A percentile compares a stretch with the other conserved stretches of the same genome.
Conservation (phyloP, 2,113 vertebrate genomes). For the Suncus etruscus region DNA sequence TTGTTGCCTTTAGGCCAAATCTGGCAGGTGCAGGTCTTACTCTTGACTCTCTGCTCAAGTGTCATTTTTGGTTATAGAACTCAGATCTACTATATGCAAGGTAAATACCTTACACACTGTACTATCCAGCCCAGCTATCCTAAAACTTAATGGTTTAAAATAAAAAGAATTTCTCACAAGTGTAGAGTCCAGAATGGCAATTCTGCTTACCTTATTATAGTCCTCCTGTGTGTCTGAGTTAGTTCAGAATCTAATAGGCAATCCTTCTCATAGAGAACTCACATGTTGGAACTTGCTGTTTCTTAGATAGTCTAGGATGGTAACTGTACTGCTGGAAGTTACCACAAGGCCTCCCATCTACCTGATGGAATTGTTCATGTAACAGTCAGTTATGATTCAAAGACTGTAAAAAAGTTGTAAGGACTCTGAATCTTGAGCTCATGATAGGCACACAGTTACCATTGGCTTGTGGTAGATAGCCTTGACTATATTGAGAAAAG, state of each 20-base stretch:
- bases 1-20: no score
- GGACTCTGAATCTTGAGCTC: background rate
- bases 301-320: constrained; percentile 13
- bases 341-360: background rate
- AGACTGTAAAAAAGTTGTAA: background rate
- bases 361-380: background rate
- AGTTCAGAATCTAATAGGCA: background rate
- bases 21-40: no score
- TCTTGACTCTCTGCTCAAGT: no score
- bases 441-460: background rate
- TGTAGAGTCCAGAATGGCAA: background rate
- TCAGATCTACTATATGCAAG: no score
- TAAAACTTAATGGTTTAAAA: background rate
- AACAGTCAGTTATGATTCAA: background rate
- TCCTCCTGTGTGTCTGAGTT: background rate
- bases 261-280: background rate
- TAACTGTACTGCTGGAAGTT: background rate
- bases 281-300: background rate
- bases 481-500: no score
- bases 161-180: background rate
- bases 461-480: no score
- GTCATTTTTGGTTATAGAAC: no score
- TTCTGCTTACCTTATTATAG: background rate
- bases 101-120: no score
- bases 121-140: no score